A percentile compares a stretch with the other conserved stretches of the same genome.
Conservation (phyloP, 1,140 invertebrate genomes). For the Plectus sambesii region DNA sequence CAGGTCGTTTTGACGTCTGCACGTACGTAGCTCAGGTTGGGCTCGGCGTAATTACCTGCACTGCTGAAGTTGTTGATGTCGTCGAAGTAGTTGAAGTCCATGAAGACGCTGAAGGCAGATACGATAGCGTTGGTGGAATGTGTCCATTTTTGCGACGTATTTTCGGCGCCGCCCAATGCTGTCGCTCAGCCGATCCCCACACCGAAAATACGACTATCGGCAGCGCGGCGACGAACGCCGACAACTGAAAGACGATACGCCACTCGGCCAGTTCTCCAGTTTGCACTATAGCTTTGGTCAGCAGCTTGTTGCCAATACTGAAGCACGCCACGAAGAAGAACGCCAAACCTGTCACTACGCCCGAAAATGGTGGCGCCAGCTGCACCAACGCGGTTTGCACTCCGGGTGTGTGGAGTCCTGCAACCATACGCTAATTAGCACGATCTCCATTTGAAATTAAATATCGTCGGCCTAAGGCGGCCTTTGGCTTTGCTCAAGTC, state of each 20-base stretch:
- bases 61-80: slow-evolving; percentile 1
- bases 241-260: slow-evolving; percentile 42
- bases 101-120: slow-evolving; percentile 2
- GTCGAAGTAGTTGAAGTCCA: background rate
- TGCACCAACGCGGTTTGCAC: slow-evolving; percentile 41
- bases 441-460: too few species aligned
- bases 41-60: too few species aligned
- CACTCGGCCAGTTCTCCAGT: slow-evolving; percentile 37
- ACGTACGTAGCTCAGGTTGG: too few species aligned
- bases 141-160: slow-evolving; percentile 1
- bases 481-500: too few species aligned
- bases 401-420: slow-evolving; percentile 36
- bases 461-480: too few species aligned
- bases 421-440: background rate
- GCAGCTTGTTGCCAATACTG: slow-evolving; percentile 38
- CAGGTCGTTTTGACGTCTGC: too few species aligned
- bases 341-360: slow-evolving; percentile 35
- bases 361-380: slow-evolving; percentile 41
- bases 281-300: slow-evolving; percentile 44
- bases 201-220: slow-evolving; percentile 39
- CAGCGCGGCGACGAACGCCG: slow-evolving; percentile 33
- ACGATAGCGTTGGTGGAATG: background rate
- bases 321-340: slow-evolving; percentile 40
- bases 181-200: slow-evolving; percentile 35
- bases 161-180: slow-evolving; percentile 29